A percentile compares a stretch with the other conserved stretches of the same genome.
Evolutionary conservation across 2,888 invertebrate species (phyloP).

Genomic region (Eustalomyia histrio): DNA sequence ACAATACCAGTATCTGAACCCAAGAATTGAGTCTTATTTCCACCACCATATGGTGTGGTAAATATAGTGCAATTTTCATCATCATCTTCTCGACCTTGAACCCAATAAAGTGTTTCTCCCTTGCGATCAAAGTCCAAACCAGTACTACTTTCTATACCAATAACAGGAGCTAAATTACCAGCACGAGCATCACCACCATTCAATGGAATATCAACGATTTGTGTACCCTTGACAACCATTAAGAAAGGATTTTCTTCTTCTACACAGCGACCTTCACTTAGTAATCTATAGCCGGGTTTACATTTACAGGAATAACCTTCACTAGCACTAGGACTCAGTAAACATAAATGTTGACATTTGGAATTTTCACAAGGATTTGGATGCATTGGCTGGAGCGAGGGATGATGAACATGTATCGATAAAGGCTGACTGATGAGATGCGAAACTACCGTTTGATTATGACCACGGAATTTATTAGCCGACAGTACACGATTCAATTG

Average conservation of each 20-base stretch:
- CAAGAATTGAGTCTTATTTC: slow-evolving; percentile 90
- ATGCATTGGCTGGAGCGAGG: slow-evolving; percentile 91
- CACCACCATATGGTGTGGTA: slow-evolving; percentile 90
- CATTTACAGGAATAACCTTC: slow-evolving; percentile 93
- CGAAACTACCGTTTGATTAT: slow-evolving; percentile 95
- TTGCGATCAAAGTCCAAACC: slow-evolving; percentile 95
- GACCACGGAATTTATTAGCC: slow-evolving; percentile 94
- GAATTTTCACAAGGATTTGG: slow-evolving; percentile 88
- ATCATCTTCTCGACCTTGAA: slow-evolving; percentile 88
- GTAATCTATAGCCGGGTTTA: slow-evolving; percentile 89
- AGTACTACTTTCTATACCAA: slow-evolving; percentile 92
- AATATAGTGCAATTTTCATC: slow-evolving; percentile 93
- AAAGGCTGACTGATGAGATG: slow-evolving; percentile 96
- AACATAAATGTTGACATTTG: slow-evolving; percentile 93
- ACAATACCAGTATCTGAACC: slow-evolving; percentile 91
- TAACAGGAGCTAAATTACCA: slow-evolving; percentile 91
- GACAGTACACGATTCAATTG: slow-evolving; percentile 94
- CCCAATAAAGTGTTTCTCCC: slow-evolving; percentile 91
- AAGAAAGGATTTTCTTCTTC: slow-evolving; percentile 94
- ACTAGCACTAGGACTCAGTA: slow-evolving; percentile 88
- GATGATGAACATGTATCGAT: slow-evolving; percentile 97
- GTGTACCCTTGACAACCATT: slow-evolving; percentile 93
- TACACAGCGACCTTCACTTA: slow-evolving; percentile 85
- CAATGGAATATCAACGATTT: slow-evolving; percentile 91
- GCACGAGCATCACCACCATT: slow-evolving; percentile 88